Base-by-base conservation (phyloP, 2,888 invertebrate genomes). In the Dorcus parallelipipedus region DNA sequence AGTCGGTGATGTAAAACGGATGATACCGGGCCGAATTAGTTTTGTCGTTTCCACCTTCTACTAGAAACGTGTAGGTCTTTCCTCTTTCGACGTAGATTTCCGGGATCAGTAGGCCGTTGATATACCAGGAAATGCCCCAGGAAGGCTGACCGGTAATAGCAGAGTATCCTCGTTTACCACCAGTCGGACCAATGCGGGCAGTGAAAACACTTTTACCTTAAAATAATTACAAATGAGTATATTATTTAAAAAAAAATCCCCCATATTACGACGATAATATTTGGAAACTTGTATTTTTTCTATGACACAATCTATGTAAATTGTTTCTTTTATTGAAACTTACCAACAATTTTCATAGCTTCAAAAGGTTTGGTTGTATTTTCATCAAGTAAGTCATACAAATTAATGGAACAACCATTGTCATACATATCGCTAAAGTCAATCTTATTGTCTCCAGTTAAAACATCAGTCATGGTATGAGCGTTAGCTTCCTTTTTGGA, bases 51-150 rank as follows among this genome's bases (percentile, higher is more conserved):
- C 93, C 93, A 41, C 94, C 94, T 78, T 95, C 95, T 0, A 95
- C 89, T 23, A 85, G 76, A 76, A 95, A 95, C 38, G 88, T 90
- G 79, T 95, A 95, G 0, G 89, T 92, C 73, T 88, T 85, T 2
- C 94, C 95, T 48, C 95, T 82, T 74, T 93, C 92, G 60, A 96
- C 90, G 52, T 89, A 90, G 38, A 96, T 80, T 79, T 95, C 95
- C 0, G 96, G 96, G 64, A 95, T 93, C 17, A 96, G 83, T 64
- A 88, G 82, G 71, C 94, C 94, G 78, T 96, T 95, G 73, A 96
- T 87, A 80, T 93, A 96, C 93, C 93, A 95, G 14, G 93, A 91
- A 63, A 95, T 91, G 57, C 94, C 94, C 92, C 93, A 93, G 0
- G 91, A 90, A 5, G 91, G 88, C 67, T 85, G 83, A 48, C 91